Base-by-base conservation (phyloP, 2,797 vertebrate species). In the Poeciliopsis presidionis region DNA sequence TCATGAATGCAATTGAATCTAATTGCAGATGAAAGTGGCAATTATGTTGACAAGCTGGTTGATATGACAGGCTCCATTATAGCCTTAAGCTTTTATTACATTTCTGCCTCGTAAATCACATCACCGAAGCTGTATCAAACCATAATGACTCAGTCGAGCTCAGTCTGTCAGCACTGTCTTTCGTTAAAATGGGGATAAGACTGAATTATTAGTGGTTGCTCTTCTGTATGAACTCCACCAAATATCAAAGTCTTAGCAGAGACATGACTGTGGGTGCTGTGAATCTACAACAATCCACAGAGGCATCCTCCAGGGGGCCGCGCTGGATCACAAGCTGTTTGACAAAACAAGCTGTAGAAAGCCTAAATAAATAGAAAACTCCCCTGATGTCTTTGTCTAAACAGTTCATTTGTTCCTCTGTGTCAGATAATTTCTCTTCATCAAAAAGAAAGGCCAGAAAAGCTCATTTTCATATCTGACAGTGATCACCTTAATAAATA, bases 1-100 rank as follows among this genome's bases (percentile, higher is more conserved):
- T 88, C 74, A 43, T 6, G 75, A 88, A 87, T 88, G 87, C 84
- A 75, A 82, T 71, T 74, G 81, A 82, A 90, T 89, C 85, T 91
- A 90, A 93, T 92, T 92, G 89, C 90, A 85, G 82, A 82, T 90
- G 89, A 87, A 92, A 94, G 91, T 90, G 90, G 92, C 88, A 91
- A 94, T 94, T 92, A 93, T 90, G 88, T 92, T 94, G 92, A 94
- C 91, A 91, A 93, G 91, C 90, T 91, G 92, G 88, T 91, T 92
- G 91, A 90, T 92, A 91, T 94, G 93, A 93, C 92, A 90, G 91
- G 43, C 84, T 90, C 89, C 90, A 92, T 93, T 93, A 93, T 91
- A 85, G 90, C 91, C 90, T 88, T 88, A 91, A 93, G 92, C 90
- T 87, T 93, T 91, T 91, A 93, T 91, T 90, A 89, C 90, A 89